Conservation (phyloP, 2,797 vertebrate species). For the Schizothorax lantsangensis region DNA sequence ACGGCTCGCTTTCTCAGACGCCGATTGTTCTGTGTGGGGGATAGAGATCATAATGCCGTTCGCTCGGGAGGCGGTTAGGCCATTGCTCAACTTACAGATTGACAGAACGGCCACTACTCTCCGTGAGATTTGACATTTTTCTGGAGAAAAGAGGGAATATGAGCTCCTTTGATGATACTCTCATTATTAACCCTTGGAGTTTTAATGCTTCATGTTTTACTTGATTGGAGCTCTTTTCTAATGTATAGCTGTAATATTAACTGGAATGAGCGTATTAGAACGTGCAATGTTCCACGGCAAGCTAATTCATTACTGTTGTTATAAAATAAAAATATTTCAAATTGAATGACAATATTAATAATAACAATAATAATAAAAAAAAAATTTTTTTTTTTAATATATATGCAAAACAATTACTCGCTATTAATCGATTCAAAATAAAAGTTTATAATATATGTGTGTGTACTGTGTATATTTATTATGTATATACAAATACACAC, state of each 20-base stretch:
- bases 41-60: slow-evolving; percentile 63
- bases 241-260: not conserved
- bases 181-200: not conserved
- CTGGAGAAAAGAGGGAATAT: slow-evolving; percentile 15
- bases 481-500: too few relatives aligned
- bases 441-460: too few relatives aligned
- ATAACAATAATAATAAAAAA: not conserved
- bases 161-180: slow-evolving; percentile 27
- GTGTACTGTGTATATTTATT: too few relatives aligned
- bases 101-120: not conserved
- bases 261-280: not conserved
- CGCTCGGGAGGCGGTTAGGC: slow-evolving; percentile 58
- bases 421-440: too few relatives aligned
- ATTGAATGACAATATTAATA: not conserved
- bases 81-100: slow-evolving; percentile 64
- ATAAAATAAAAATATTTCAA: not conserved
- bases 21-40: slow-evolving; percentile 61
- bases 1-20: slow-evolving; percentile 55
- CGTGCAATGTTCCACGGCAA: not conserved
- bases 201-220: not conserved
- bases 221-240: not conserved
- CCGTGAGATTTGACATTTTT: slow-evolving; percentile 11
- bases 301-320: not conserved
- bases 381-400: too few relatives aligned
- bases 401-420: too few relatives aligned